These are phyloP conservation scores for Desmophyllum pertusum DNA, from an alignment of 92 coral and sea anemone species.

Conservation along the genomic window DNA sequence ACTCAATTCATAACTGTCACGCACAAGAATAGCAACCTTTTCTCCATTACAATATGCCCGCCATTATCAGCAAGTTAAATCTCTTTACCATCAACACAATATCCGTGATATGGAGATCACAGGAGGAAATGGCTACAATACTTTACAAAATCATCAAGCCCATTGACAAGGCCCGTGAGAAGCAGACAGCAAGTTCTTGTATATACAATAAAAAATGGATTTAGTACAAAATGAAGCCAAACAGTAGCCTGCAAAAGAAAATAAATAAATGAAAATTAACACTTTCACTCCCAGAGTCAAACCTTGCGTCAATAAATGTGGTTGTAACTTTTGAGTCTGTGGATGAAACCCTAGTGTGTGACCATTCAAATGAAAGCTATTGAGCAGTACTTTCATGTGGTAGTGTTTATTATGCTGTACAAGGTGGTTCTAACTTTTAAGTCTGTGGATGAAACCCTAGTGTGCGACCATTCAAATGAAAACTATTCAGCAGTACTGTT, in stretches of 20 bases:
- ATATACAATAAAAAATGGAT: background rate
- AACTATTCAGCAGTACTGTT: too few relatives aligned
- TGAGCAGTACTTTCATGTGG: too few relatives aligned
- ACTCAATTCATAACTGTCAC: background rate
- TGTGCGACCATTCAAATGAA: too few relatives aligned
- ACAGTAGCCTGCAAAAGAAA: background rate
- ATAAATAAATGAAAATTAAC: background rate
- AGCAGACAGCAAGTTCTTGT: background rate
- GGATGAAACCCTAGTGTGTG: too few relatives aligned
- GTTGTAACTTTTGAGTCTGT: too few relatives aligned
- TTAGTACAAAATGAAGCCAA: background rate
- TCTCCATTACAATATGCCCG: background rate
- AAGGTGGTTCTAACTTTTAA: background rate
- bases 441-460: too few relatives aligned
- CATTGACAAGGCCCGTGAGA: background rate
- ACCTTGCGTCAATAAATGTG: too few relatives aligned
- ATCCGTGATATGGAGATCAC: background rate
- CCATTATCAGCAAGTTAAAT: background rate
- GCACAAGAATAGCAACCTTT: background rate
- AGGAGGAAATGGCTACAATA: background rate
- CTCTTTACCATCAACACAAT: background rate
- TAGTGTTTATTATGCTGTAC: too few relatives aligned
- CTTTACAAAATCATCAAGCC: background rate
- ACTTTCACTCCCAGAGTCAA: too few relatives aligned
- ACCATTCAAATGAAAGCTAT: too few relatives aligned